Percentiles rank a stretch among this genome's conserved stretches.
phyloP scores from a whole-genome alignment of 2,797 vertebrate species.

The Argyrosomus regius region DNA sequence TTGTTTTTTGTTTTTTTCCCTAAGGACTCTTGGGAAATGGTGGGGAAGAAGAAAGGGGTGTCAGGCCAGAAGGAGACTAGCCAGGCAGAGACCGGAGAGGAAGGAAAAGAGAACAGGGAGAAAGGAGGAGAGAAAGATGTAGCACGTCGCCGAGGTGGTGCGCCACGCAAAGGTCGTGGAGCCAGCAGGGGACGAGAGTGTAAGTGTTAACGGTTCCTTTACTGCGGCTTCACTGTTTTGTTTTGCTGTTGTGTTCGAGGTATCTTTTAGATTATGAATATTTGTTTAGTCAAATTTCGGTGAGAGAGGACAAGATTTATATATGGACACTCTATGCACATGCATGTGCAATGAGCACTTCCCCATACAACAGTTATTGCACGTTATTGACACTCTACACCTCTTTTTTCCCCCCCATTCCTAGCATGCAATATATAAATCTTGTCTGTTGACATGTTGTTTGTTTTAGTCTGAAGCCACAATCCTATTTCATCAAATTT shows the following conservation, averaged over 20 bases:
- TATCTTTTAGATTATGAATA: not conserved
- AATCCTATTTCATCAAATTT: not conserved
- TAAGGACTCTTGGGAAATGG: constrained; percentile 99
- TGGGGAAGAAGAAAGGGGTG: constrained; percentile 98
- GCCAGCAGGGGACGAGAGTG: constrained; percentile 96
- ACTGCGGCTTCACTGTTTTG: not conserved
- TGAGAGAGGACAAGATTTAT: too few relatives aligned
- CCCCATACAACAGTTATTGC: not conserved
- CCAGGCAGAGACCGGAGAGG: constrained; percentile 92
- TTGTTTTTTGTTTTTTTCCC: constrained; percentile 30
- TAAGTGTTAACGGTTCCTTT: constrained; percentile 77
- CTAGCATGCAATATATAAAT: not conserved
- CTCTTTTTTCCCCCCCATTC: not conserved
- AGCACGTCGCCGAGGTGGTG: constrained; percentile 92
- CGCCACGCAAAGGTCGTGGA: constrained; percentile 91
- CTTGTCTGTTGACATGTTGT: not conserved
- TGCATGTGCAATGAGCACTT: not conserved
- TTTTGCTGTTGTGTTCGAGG: not conserved
- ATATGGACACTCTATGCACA: not conserved
- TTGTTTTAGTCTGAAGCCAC: not conserved
- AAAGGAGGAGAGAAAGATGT: constrained; percentile 92
- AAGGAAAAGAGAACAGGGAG: constrained; percentile 96
- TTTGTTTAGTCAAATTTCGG: not conserved
- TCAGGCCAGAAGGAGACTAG: constrained; percentile 95
- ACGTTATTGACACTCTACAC: not conserved